Evolutionary conservation across 2,888 invertebrate species (phyloP), one percentile per base, ranked within the genome.

Genomic region (Pyrrhia umbra): DNA sequence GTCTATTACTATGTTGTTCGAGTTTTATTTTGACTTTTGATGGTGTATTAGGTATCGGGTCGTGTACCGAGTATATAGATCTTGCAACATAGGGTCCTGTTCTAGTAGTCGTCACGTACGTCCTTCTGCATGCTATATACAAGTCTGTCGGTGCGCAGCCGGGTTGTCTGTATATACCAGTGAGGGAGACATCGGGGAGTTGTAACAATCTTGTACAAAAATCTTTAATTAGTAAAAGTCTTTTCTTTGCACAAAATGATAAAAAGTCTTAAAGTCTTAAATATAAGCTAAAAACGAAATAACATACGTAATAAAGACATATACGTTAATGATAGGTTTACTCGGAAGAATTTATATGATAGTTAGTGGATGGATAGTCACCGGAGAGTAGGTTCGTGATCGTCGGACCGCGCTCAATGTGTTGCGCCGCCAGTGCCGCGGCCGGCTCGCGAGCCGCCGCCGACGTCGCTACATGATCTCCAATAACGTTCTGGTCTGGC

Each of bases 261-360:
- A 67, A 75, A n/a, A 75, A 77, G 77, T 77, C 77, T 75, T 68
- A 64, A 92, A 85, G 80, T 86, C 85, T 90, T 89, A 88, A 88
- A 88, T 88, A 83, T 89, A 89, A 88, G 88, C 92, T 92, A 93
- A 85, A 84, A 82, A 80, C 84, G 81, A 81, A 94, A 93, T 93
- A 92, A 95, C 92, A 95, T 95, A 95, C 94, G 94, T 95, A 95
- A 95, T 92, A 93, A 95, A 95, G 94, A 95, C 94, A 95, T 95
- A 95, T 95, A 95, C 95, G 92, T 90, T 93, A 94, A 90, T 89
- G 88, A 88, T 94, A 94, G 92, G 92, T 88, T 90, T 91, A 92
- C 86, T 89, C 85, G 92, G 88, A 92, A 88, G 93, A 93, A 94
- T 93, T 93, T 94, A 94, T 92, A 90, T 82, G 86, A 85, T 85